These are phyloP conservation scores for Carassius carassius DNA, from an alignment of 2,113 vertebrate species.

Conservation along the genomic window DNA sequence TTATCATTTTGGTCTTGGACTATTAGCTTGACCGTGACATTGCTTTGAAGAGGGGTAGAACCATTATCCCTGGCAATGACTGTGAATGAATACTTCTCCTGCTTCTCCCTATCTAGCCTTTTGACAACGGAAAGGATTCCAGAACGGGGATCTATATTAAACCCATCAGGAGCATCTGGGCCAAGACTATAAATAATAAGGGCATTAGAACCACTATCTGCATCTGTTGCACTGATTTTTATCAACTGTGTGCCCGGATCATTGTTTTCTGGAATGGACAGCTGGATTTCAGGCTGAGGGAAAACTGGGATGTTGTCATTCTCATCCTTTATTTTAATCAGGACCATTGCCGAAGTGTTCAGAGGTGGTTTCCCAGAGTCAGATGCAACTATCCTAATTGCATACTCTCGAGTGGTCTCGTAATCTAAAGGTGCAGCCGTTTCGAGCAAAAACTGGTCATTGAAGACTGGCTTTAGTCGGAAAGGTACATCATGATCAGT, in stretches of 20 bases:
- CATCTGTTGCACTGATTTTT: constrained; percentile 93
- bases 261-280: constrained; percentile 97
- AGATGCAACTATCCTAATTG: constrained; percentile 93
- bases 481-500: constrained; percentile 96
- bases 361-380: constrained; percentile 95
- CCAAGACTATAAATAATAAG: constrained; percentile 92
- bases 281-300: constrained; percentile 87
- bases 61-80: constrained; percentile 95
- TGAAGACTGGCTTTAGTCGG: constrained; percentile 93
- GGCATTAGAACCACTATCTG: constrained; percentile 89
- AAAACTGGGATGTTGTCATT: constrained; percentile 96
- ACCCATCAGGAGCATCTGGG: constrained; percentile 86
- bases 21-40: constrained; percentile 90
- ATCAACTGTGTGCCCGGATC: constrained; percentile 92
- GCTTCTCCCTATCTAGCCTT: constrained; percentile 93
- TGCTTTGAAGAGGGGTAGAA: constrained; percentile 86
- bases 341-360: constrained; percentile 94
- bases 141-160: constrained; percentile 88
- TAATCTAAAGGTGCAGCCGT: constrained; percentile 92
- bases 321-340: constrained; percentile 98
- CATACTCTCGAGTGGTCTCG: constrained; percentile 91
- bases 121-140: constrained; percentile 92
- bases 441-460: constrained; percentile 95
- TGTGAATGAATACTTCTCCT: constrained; percentile 91
- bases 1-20: constrained; percentile 99